phyloP scores from a whole-genome alignment of 2,797 vertebrate genomes.

The Tarsius wallacei region DNA sequence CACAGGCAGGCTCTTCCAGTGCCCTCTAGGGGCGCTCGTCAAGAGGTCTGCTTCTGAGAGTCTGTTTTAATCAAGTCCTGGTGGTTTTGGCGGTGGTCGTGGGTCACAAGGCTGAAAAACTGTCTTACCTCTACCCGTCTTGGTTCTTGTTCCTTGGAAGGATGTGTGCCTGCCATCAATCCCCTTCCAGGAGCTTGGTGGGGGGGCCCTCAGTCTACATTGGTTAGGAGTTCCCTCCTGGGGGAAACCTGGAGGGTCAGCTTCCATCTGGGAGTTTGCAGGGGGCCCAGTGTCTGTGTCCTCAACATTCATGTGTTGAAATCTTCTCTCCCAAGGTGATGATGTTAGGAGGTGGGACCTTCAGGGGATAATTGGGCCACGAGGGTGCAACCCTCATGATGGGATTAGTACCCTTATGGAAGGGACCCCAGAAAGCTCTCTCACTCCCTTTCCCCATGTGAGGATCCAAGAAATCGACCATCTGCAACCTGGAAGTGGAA shows the following conservation, averaged over 20 bases:
- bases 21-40: not conserved
- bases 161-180: too few relatives aligned
- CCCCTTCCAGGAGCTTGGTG: not conserved
- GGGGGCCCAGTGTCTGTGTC: not conserved
- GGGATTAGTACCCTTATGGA: not conserved
- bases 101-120: not conserved
- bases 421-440: not conserved
- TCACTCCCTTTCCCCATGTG: not conserved
- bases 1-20: too few relatives aligned
- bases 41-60: fast-evolving
- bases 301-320: not conserved
- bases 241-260: not conserved
- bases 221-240: not conserved
- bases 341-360: not conserved
- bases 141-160: too few relatives aligned
- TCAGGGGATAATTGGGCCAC: not conserved
- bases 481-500: not conserved
- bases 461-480: too few relatives aligned
- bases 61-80: too few relatives aligned
- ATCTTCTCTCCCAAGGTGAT: not conserved
- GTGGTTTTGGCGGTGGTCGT: not conserved
- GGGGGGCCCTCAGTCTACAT: not conserved
- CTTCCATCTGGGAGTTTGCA: not conserved
- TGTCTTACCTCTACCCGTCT: not conserved
- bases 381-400: too few relatives aligned